Percentiles rank a stretch among this genome's conserved stretches.
Conservation (phyloP, 2,113 vertebrate species). For the Hyperopisus bebe region DNA sequence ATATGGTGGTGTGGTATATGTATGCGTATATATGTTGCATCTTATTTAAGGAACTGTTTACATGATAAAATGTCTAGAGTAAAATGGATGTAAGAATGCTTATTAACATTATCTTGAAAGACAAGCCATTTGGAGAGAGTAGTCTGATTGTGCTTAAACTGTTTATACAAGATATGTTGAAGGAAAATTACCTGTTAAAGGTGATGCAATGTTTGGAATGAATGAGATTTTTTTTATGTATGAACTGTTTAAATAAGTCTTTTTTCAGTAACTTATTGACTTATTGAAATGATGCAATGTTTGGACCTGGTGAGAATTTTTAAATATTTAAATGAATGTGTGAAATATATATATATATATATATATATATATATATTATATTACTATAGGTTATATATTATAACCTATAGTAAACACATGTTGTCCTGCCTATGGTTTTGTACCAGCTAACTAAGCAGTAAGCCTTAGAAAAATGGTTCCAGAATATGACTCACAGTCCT, state of each 20-base stretch:
- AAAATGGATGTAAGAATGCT: too few relatives aligned
- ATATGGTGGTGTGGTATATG: too few relatives aligned
- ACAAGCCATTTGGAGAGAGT: neutral
- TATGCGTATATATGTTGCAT: too few relatives aligned
- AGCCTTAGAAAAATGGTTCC: neutral
- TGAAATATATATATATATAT: neutral
- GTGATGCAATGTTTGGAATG: neutral
- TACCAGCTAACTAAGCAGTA: neutral
- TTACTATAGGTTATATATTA: too few relatives aligned
- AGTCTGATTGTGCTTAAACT: neutral
- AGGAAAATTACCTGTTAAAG: neutral
- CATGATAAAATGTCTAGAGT: too few relatives aligned
- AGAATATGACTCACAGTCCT: conserved; percentile 15
- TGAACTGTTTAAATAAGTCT: neutral
- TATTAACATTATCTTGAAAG: too few relatives aligned
- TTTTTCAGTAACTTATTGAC: neutral
- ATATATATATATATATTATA: neutral
- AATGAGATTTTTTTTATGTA: neutral
- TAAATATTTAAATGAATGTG: neutral
- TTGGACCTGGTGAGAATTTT: neutral
- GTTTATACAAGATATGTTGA: neutral
- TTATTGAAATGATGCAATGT: conserved; percentile 2
- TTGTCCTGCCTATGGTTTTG: neutral
- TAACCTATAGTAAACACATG: neutral
- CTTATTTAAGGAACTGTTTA: too few relatives aligned